Percentiles rank a stretch among this genome's conserved stretches.
phyloP scores from a whole-genome alignment of 2,888 invertebrate genomes.

The Drosophila kuntzei region DNA sequence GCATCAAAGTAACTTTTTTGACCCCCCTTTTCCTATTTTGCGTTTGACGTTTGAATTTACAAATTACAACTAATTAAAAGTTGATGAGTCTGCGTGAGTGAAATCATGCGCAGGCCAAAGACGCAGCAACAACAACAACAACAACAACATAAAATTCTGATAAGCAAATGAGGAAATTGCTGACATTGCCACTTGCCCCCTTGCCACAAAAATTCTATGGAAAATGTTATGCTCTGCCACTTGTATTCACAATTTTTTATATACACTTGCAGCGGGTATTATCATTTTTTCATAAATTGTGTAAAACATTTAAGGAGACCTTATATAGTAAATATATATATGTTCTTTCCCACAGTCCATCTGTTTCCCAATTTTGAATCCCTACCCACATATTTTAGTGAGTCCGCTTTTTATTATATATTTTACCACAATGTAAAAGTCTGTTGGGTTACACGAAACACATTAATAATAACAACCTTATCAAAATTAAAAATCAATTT shows the following conservation, averaged over 20 bases:
- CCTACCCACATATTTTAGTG: no score
- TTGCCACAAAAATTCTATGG: constrained; percentile 46
- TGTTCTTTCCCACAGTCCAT: no score
- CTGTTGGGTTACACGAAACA: no score
- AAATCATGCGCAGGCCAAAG: constrained; percentile 68
- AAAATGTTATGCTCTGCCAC: constrained; percentile 47
- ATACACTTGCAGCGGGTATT: neutral
- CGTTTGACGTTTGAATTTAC: constrained; percentile 78
- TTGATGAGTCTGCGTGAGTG: constrained; percentile 82
- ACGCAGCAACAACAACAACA: neutral
- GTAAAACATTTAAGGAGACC: no score
- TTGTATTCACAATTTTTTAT: constrained; percentile 12
- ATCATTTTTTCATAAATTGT: neutral
- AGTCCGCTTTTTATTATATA: no score
- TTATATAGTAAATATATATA: no score
- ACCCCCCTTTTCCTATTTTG: constrained; percentile 27
- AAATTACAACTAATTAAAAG: constrained; percentile 84
- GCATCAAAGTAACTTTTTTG: constrained; percentile 40
- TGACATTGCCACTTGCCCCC: constrained; percentile 8
- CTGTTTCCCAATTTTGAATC: no score
- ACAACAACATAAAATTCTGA: constrained; percentile 21
- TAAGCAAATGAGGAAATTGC: constrained; percentile 72
- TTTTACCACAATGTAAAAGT: no score
- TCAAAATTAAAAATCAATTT: no score
- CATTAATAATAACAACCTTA: no score